Percentiles rank a stretch among this genome's conserved stretches.
These are phyloP conservation scores for Folsomia candida DNA, from an alignment of 2,888 invertebrate genomes.

Conservation along the genomic window DNA sequence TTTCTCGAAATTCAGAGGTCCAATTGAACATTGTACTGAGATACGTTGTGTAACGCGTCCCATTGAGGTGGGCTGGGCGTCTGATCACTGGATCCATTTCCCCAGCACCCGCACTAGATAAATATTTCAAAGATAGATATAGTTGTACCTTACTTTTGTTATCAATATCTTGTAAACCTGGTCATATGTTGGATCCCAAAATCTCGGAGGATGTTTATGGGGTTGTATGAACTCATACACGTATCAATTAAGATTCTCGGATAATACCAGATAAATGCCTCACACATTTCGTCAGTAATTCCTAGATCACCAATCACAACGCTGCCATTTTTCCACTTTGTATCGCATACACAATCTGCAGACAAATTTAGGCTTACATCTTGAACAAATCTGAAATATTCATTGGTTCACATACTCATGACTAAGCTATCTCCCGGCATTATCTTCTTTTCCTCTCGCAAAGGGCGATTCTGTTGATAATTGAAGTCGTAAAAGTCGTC, in stretches of 20 bases:
- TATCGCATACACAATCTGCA: slow-evolving; percentile 5
- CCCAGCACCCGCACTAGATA: background rate
- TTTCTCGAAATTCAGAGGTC: background rate
- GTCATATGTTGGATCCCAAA: background rate
- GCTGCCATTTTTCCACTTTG: background rate
- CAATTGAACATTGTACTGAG: background rate
- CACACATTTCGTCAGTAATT: slow-evolving; percentile 82
- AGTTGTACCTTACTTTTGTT: too few species aligned
- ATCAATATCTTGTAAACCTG: too few species aligned
- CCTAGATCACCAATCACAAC: slow-evolving; percentile 63
- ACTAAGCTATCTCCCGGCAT: slow-evolving; percentile 1
- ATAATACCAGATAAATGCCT: slow-evolving; percentile 78
- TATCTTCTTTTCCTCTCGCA: background rate
- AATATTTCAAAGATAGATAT: too few species aligned
- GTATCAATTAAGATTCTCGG: slow-evolving; percentile 75
- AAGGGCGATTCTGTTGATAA: slow-evolving; percentile 1
- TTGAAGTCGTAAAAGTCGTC: slow-evolving; percentile 10
- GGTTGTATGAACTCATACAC: slow-evolving; percentile 55
- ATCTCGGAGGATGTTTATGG: background rate
- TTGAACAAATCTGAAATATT: too few species aligned
- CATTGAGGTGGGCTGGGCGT: background rate
- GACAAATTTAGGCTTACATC: too few species aligned
- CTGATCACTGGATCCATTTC: background rate
- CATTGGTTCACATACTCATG: background rate
- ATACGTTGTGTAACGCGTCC: background rate